Evolutionary conservation across 1,140 invertebrate species (phyloP).

Genomic region (Lepidurus apus): DNA sequence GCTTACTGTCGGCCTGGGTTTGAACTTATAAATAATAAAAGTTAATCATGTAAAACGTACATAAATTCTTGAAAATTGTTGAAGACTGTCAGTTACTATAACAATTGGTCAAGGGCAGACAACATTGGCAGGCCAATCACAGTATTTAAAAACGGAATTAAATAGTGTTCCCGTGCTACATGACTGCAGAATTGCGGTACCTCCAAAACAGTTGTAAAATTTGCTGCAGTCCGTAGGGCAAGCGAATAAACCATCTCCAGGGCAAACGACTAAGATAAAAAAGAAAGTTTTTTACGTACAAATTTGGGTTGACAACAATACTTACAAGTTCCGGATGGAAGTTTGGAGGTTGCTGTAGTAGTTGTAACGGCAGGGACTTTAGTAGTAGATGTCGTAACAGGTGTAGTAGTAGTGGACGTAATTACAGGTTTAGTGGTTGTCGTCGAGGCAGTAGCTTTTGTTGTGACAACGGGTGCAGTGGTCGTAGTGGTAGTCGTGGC

Average conservation of each 20-base stretch:
- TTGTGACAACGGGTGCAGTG: neutral
- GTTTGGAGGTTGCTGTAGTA: neutral
- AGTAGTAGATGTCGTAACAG: neutral
- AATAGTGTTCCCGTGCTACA: neutral
- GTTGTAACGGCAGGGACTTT: neutral
- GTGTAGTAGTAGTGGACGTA: no score
- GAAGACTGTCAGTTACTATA: no score
- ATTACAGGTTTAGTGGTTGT: neutral
- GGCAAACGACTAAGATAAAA: neutral
- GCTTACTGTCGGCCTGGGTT: no score
- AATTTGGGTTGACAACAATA: neutral
- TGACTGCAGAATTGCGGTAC: neutral
- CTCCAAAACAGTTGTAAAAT: constrained; percentile 21
- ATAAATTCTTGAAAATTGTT: no score
- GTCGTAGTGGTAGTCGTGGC: neutral
- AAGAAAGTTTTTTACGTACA: neutral
- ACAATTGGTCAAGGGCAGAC: neutral
- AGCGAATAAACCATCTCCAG: neutral
- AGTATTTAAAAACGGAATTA: neutral
- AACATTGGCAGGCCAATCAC: constrained; percentile 19
- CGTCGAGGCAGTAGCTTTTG: neutral
- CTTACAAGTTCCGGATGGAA: neutral
- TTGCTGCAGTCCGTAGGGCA: constrained; percentile 1
- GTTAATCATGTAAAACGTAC: no score
- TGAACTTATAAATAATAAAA: no score